Conservation (phyloP, 1,140 invertebrate genomes). For the Achroia grisella region DNA sequence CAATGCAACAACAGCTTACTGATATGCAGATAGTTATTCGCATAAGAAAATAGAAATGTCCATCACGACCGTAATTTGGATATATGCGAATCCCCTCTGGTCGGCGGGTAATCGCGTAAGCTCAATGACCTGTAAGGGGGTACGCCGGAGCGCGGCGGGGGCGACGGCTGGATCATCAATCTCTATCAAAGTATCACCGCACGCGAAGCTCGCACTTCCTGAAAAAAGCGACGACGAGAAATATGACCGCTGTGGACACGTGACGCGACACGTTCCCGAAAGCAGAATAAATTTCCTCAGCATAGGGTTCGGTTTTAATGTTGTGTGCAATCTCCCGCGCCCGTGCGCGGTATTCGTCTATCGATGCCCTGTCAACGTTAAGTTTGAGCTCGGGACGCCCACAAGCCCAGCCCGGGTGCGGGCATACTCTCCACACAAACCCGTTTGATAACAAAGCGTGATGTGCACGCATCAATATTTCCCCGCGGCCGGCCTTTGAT, state of each 20-base stretch:
- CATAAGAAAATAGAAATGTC: slow-evolving; percentile 65
- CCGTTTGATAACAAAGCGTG: too few relatives aligned
- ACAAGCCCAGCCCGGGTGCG: too few relatives aligned
- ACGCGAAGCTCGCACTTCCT: slow-evolving; percentile 16
- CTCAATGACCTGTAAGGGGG: slow-evolving; percentile 37
- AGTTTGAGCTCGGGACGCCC: too few relatives aligned
- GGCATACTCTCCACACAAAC: too few relatives aligned
- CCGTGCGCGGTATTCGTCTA: too few relatives aligned
- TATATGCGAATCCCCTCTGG: slow-evolving; percentile 59
- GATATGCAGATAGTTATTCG: slow-evolving; percentile 29
- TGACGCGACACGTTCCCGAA: too few relatives aligned
- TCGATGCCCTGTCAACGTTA: too few relatives aligned
- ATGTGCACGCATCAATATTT: slow-evolving; percentile 14
- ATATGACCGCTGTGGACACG: slow-evolving; percentile 38
- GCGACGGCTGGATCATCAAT: slow-evolving; percentile 40
- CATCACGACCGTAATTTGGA: slow-evolving; percentile 64
- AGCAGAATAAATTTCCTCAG: too few relatives aligned
- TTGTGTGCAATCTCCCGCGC: too few relatives aligned
- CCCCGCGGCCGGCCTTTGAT: slow-evolving; percentile 14
- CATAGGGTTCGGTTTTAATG: too few relatives aligned
- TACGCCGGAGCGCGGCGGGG: slow-evolving; percentile 17
- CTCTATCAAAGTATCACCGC: slow-evolving; percentile 43
- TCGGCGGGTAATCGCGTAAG: slow-evolving; percentile 42
- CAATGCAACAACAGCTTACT: slow-evolving; percentile 23
- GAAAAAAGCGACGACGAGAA: slow-evolving; percentile 42